Evolutionary conservation across 2,888 invertebrate species (phyloP), one percentile per base, ranked within the genome.

Genomic region (Cataglyphis rosenhaueri): DNA sequence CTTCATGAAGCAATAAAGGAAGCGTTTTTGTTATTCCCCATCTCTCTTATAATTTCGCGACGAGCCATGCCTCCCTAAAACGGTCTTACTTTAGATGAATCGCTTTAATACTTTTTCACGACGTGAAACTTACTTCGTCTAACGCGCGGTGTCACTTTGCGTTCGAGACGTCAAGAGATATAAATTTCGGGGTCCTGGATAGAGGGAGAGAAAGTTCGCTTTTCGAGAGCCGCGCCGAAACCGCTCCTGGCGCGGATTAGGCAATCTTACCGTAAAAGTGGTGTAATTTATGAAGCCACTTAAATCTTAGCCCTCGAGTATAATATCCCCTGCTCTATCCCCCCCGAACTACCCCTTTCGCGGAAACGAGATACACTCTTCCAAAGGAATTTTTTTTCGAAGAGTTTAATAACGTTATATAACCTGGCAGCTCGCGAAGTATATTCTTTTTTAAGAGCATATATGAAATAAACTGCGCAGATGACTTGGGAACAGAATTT

Each of bases 201-300:
- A 52, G 52, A n/a, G 48, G 18, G 52, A n/a, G 59, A 59, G 48
- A 57, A 61, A 82, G 66, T 83, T 61, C 81, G 79, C 81, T 82
- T 87, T 85, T 71, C 79, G 83, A 55, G 84, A 75, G 78, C 70
- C 44, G 71, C 86, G 64, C 25, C 75, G 73, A 88, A 86, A 78
- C 76, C 83, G 55, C 48, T 83, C 55, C 70, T 48, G 57, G 84
- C 74, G 82, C 62, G 83, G 85, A 87, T 87, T 88, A 85, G 87
- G 85, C 84, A 85, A 88, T 87, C 81, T 85, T 79, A 68, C 68
- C 82, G 87, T 85, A 85, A 88, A 87, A 88, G 88, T 88, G 84
- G 73, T 81, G 85, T 88, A 88, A 88, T 88, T 88, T 88, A 88
- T 88, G 88, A 88, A 84, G 82, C 85, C 85, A 88, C 88, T 88